Percentiles rank a stretch among this genome's conserved stretches.
Conservation (phyloP, 2,888 invertebrate species). For the Pimpla rufipes region DNA sequence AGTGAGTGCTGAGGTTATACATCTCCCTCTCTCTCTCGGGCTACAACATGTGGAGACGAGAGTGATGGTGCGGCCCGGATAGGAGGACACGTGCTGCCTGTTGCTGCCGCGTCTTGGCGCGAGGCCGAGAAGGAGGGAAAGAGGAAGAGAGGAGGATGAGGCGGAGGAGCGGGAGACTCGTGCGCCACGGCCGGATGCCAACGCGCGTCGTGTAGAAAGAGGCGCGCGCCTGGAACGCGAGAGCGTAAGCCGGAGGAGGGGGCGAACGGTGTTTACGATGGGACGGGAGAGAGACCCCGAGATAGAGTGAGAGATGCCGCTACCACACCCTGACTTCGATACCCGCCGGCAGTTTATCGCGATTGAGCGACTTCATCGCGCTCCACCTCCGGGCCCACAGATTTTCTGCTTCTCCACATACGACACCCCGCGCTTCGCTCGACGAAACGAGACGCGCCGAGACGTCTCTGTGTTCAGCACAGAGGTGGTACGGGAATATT, state of each 20-base stretch:
- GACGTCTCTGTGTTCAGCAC: conserved; percentile 42
- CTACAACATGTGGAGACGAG: conserved; percentile 27
- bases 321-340: conserved; percentile 68
- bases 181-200: conserved; percentile 37
- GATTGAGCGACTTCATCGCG: conserved; percentile 47
- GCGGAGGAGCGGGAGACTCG: conserved; percentile 25
- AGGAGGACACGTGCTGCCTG: conserved; percentile 76
- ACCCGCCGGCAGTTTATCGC: conserved; percentile 74
- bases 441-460: conserved; percentile 44
- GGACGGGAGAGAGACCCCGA: conserved; percentile 28
- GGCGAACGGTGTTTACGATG: conserved; percentile 68
- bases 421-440: conserved; percentile 14
- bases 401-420: conserved; percentile 16
- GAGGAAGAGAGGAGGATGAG: conserved; percentile 65
- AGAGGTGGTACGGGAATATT: background rate
- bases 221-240: conserved; percentile 6
- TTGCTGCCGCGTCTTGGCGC: conserved; percentile 71
- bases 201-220: conserved; percentile 5
- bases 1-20: conserved; percentile 16
- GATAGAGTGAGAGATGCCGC: conserved; percentile 47
- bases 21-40: conserved; percentile 2
- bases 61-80: conserved; percentile 51
- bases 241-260: background rate
- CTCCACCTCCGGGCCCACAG: background rate
- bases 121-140: conserved; percentile 63